Conservation (phyloP, 1,140 invertebrate species). For the Caenorhabditis brenneri region DNA sequence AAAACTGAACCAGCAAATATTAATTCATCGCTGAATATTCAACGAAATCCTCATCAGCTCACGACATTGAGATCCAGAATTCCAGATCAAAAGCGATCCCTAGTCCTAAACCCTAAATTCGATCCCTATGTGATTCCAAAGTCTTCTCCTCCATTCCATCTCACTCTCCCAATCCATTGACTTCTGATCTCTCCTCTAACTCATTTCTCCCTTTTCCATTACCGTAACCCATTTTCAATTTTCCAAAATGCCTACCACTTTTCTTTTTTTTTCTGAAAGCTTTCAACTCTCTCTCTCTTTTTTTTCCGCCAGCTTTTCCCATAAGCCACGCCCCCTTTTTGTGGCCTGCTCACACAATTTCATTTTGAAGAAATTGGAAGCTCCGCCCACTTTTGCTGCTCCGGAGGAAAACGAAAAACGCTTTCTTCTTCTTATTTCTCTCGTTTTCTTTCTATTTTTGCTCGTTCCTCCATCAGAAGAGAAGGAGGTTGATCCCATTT, state of each 20-base stretch:
- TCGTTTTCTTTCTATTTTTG: neutral
- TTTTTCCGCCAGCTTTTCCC: neutral
- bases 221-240: neutral
- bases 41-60: too few relatives aligned
- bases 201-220: neutral
- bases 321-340: slow-evolving; percentile 9
- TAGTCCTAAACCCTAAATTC: too few relatives aligned
- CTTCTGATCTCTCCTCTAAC: neutral
- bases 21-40: too few relatives aligned
- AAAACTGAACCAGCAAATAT: too few relatives aligned
- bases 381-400: slow-evolving; percentile 19
- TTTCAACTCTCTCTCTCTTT: neutral
- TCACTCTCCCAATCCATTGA: neutral
- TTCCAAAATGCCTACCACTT: neutral
- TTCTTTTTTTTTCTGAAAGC: neutral
- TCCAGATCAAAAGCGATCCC: too few relatives aligned
- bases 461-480: neutral
- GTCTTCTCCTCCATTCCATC: neutral
- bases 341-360: slow-evolving; percentile 2
- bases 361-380: slow-evolving; percentile 24
- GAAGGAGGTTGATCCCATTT: too few relatives aligned
- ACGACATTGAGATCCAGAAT: too few relatives aligned
- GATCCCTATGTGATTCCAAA: too few relatives aligned
- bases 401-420: neutral
- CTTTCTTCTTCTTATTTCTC: slow-evolving; percentile 16